Evolutionary conservation across 2,797 vertebrate species (phyloP), one percentile per base, ranked within the genome.

Genomic region (Eulemur mongoz): DNA sequence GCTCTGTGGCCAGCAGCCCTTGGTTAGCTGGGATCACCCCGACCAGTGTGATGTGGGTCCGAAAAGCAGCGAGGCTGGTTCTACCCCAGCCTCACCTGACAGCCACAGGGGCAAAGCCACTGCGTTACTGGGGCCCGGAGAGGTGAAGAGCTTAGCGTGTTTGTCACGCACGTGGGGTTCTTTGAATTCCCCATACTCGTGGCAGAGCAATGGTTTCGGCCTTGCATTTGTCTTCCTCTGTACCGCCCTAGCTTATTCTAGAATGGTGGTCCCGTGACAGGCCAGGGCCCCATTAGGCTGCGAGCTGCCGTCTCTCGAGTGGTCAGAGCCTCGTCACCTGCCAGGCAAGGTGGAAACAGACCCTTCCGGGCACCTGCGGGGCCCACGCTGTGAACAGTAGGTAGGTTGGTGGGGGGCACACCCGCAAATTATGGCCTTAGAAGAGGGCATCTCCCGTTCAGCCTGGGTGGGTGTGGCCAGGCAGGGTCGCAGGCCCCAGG

Each of bases 161-260:
- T 40, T 40, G 27, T 52, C 15, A 11, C 0, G 0, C 54, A 20
- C 0, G 4, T 11, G 0, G 27, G 17, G 17, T 20, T 20, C 50
- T 59, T 57, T 1, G 25, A 27, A 17, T 10, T 35, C 43, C 13
- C 22, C 23, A 3, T 32, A 0, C 54, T 40, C 1, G 1, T 1
- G 8, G 79, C 30, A 7, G 22, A 54, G 54, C 32, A n/a, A 12
- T 2, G 32, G 18, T n/a, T 22, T 7, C 4, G 23, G 30, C 67
- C 30, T 61, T 2, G 9, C 0, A 3, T 72, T 3, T 10, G 32
- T 10, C 15, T 32, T 45, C 54, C 57, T 61, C 5, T 12, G 1
- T 6, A 35, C 40, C 0, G 6, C 27, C 8, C 1, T 7, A 32
- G 23, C 78, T 69, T 13, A 45, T 73, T 92, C 90, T 25, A n/a